Evolutionary conservation across 2,113 vertebrate species (phyloP).

Genomic region (Hucho hucho): DNA sequence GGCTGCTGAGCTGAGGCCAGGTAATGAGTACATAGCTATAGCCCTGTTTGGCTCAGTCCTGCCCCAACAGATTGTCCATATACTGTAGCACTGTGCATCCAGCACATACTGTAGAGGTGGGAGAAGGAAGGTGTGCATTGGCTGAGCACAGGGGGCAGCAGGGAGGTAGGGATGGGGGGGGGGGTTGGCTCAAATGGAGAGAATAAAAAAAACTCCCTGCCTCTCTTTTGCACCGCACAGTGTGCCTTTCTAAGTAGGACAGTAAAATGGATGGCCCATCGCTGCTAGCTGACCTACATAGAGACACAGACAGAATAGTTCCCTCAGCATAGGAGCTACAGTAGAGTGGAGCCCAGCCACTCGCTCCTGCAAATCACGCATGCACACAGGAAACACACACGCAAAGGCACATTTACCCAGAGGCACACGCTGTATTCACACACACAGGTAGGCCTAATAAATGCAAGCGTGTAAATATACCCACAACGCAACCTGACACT

Average conservation of each 20-base stretch:
- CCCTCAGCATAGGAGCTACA: constrained; percentile 37
- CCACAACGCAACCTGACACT: too few species aligned
- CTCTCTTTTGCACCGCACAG: constrained; percentile 29
- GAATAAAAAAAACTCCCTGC: constrained; percentile 4
- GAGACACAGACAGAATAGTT: constrained; percentile 74
- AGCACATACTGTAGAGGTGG: constrained; percentile 39
- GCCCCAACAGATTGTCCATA: constrained; percentile 41
- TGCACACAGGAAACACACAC: not conserved
- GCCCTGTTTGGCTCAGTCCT: constrained; percentile 32
- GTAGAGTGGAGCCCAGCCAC: not conserved
- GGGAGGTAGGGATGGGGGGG: not conserved
- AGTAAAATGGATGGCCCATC: constrained; percentile 77
- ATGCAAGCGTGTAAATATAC: too few species aligned
- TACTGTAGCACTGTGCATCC: not conserved
- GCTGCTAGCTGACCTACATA: constrained; percentile 80
- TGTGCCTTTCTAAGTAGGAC: constrained; percentile 74
- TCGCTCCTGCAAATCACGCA: constrained; percentile 7
- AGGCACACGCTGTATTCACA: not conserved
- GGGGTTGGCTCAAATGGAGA: constrained; percentile 15
- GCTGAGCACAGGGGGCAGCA: not conserved
- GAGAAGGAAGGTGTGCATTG: not conserved
- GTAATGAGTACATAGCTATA: constrained; percentile 31
- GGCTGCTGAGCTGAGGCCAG: constrained; percentile 17
- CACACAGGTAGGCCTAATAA: not conserved
- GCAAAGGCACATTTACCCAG: constrained; percentile 1